Conservation (phyloP, 2,113 vertebrate species). For the Elaphurus davidianus region DNA sequence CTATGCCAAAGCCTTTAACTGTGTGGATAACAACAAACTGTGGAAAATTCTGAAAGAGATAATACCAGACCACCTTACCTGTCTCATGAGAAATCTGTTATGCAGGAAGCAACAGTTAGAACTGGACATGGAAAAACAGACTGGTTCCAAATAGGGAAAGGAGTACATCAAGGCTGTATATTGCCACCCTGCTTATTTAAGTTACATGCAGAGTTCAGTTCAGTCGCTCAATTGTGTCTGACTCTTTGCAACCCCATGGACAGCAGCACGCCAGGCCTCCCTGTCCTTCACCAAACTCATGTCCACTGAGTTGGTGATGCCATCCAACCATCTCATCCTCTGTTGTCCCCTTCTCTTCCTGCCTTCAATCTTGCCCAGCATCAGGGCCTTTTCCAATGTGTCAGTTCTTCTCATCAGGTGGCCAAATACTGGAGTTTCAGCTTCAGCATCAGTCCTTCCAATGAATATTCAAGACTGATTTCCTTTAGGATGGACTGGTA, state of each 20-base stretch:
- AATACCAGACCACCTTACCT: neutral
- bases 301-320: neutral
- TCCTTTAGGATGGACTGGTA: neutral
- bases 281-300: neutral
- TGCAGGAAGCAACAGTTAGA: neutral
- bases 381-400: neutral
- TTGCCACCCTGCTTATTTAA: neutral
- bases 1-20: neutral
- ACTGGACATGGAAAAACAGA: neutral
- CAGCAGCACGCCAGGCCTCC: rapidly evolving
- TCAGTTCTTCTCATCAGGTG: neutral
- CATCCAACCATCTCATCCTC: neutral
- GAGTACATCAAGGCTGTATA: neutral
- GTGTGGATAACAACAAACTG: neutral
- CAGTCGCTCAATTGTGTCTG: rapidly evolving
- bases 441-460: neutral
- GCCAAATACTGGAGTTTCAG: neutral
- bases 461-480: neutral
- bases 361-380: neutral
- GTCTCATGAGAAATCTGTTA: neutral
- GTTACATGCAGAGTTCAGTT: neutral
- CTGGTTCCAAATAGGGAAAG: neutral
- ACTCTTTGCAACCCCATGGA: neutral
- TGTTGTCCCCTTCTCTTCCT: neutral
- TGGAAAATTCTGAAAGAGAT: neutral